Conservation (phyloP, 2,797 vertebrate genomes). For the Masticophis lateralis region DNA sequence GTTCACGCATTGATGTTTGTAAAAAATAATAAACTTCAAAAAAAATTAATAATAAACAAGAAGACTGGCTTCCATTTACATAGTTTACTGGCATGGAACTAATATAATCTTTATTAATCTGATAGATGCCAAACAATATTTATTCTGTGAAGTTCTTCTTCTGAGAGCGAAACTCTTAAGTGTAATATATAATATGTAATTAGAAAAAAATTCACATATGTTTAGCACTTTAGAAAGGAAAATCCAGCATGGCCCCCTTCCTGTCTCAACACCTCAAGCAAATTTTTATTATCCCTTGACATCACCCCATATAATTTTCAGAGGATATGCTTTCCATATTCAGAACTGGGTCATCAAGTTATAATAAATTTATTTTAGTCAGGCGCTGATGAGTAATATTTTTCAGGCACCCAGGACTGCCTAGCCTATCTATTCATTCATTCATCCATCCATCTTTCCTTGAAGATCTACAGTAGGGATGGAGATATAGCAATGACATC, state of each 20-base stretch:
- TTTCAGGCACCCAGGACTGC: background rate
- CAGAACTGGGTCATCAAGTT: background rate
- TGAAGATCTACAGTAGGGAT: background rate
- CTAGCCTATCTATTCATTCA: background rate
- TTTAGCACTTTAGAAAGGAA: background rate
- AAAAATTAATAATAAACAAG: background rate
- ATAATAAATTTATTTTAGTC: constrained; percentile 8
- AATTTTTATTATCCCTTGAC: background rate
- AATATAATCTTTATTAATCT: constrained; percentile 17
- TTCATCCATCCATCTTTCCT: background rate
- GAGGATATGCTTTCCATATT: background rate
- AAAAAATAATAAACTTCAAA: no score
- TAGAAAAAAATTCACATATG: background rate
- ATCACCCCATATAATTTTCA: background rate
- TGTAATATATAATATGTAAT: background rate
- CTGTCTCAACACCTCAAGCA: background rate
- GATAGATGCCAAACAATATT: background rate
- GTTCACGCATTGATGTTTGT: no score
- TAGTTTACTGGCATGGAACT: background rate
- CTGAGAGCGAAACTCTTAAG: background rate
- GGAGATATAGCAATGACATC: background rate
- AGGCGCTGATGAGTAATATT: background rate
- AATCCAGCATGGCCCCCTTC: background rate
- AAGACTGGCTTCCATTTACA: background rate
- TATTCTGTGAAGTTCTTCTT: background rate